Evolutionary conservation across 2,888 invertebrate species (phyloP).

Genomic region (Pollenia amentaria): DNA sequence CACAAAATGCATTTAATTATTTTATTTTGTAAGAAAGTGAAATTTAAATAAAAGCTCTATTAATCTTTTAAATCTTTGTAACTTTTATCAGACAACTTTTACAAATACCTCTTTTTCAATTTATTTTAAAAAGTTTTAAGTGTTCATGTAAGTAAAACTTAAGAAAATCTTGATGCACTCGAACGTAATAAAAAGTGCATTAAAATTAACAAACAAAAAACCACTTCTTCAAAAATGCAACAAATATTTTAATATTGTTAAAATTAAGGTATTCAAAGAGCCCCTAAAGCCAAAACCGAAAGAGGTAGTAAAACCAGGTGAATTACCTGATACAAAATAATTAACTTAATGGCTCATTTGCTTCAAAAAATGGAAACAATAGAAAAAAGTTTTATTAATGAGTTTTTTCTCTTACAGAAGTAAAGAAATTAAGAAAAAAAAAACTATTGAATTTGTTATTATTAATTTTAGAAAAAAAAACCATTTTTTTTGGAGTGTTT

Average conservation of each 20-base stretch:
- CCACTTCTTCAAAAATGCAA: not conserved
- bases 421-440: conserved; percentile 5
- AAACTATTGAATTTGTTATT: too few relatives aligned
- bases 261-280: not conserved
- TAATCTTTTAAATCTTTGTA: not conserved
- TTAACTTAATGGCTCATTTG: conserved; percentile 63
- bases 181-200: not conserved
- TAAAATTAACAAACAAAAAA: not conserved
- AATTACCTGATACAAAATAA: conserved; percentile 47
- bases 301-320: conserved; percentile 10
- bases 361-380: conserved; percentile 14
- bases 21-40: not conserved
- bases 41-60: conserved; percentile 3
- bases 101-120: not conserved
- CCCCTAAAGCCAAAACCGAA: not conserved
- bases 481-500: too few relatives aligned
- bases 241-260: not conserved
- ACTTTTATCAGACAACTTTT: not conserved
- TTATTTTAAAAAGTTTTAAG: not conserved
- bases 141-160: not conserved
- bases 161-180: not conserved
- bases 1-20: not conserved
- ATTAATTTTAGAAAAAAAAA: too few relatives aligned
- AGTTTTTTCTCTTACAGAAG: not conserved
- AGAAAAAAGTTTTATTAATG: conserved; percentile 15